Evolutionary conservation across 2,888 invertebrate genomes (phyloP).

Genomic region (Drosophila conformis): DNA sequence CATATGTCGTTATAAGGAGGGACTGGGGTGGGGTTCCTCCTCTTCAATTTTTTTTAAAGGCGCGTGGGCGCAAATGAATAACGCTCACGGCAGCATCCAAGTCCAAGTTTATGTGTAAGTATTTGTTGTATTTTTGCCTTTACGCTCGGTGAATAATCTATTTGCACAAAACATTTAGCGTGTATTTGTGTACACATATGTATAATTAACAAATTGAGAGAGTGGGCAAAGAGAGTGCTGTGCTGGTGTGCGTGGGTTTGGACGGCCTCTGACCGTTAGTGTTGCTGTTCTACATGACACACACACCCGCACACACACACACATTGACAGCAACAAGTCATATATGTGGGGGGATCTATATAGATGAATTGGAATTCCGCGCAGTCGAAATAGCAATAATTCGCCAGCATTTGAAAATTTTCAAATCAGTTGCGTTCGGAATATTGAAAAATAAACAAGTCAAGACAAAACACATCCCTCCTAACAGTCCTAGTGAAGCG

Average conservation of each 20-base stretch:
- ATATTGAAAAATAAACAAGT: constrained; percentile 85
- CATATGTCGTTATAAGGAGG: constrained; percentile 22
- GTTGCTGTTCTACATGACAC: constrained; percentile 47
- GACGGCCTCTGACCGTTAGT: constrained; percentile 79
- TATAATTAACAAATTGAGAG: constrained; percentile 44
- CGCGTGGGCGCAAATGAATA: constrained; percentile 70
- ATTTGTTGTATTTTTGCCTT: constrained; percentile 51
- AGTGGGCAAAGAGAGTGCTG: constrained; percentile 22
- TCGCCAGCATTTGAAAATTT: constrained; percentile 81
- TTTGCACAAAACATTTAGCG: constrained; percentile 69
- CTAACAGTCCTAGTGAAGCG: constrained; percentile 77
- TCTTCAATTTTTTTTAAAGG: constrained; percentile 21
- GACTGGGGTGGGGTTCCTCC: constrained; percentile 13
- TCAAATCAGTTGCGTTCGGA: constrained; percentile 85
- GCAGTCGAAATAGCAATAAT: constrained; percentile 81
- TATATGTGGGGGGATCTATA: constrained; percentile 52
- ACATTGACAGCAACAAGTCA: constrained; percentile 27
- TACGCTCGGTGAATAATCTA: constrained; percentile 72
- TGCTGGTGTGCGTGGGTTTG: constrained; percentile 72
- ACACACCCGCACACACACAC: background rate
- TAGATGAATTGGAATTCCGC: constrained; percentile 78
- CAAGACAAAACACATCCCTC: constrained; percentile 70
- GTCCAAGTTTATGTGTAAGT: constrained; percentile 74
- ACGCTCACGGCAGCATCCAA: constrained; percentile 66
- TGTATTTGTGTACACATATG: constrained; percentile 15